phyloP scores from a whole-genome alignment of 2,113 vertebrate genomes.

The Notothenia coriiceps region DNA sequence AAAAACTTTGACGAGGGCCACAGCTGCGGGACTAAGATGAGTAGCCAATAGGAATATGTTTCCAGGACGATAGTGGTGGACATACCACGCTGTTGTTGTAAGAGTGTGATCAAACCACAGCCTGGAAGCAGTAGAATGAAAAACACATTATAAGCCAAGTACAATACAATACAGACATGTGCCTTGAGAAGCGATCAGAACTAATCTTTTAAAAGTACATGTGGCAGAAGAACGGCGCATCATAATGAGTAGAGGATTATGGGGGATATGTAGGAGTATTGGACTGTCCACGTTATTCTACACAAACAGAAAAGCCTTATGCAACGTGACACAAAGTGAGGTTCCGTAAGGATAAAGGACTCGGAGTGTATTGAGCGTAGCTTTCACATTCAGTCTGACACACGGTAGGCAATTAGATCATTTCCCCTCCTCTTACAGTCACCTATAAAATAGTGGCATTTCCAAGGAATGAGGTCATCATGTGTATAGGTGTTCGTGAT shows the following conservation, averaged over 20 bases:
- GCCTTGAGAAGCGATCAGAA: conserved; percentile 32
- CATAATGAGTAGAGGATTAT: conserved; percentile 44
- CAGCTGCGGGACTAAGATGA: conserved; percentile 49
- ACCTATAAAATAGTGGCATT: conserved; percentile 57
- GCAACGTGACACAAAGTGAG: not conserved
- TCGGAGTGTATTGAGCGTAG: not conserved
- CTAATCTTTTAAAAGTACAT: conserved; percentile 31
- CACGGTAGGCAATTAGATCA: conserved; percentile 8
- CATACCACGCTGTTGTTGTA: conserved; percentile 32
- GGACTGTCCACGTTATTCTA: conserved; percentile 20
- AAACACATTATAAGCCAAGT: conserved; percentile 22
- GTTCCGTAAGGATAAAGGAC: conserved; percentile 27
- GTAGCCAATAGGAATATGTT: conserved; percentile 32
- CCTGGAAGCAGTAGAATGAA: conserved; percentile 24
- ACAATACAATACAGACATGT: conserved; percentile 38
- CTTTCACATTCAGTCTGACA: conserved; percentile 29
- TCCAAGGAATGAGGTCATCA: conserved; percentile 73
- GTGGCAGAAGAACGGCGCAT: conserved; percentile 24
- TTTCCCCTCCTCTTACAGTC: conserved; percentile 4
- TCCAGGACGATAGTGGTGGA: not conserved
- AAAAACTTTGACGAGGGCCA: conserved; percentile 41
- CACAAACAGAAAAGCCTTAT: conserved; percentile 39
- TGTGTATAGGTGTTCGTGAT: conserved; percentile 69
- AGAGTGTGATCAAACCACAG: conserved; percentile 32
- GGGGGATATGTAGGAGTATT: conserved; percentile 39